These are phyloP conservation scores for Euthynnus affinis DNA, from an alignment of 2,797 vertebrate genomes.

Conservation along the genomic window DNA sequence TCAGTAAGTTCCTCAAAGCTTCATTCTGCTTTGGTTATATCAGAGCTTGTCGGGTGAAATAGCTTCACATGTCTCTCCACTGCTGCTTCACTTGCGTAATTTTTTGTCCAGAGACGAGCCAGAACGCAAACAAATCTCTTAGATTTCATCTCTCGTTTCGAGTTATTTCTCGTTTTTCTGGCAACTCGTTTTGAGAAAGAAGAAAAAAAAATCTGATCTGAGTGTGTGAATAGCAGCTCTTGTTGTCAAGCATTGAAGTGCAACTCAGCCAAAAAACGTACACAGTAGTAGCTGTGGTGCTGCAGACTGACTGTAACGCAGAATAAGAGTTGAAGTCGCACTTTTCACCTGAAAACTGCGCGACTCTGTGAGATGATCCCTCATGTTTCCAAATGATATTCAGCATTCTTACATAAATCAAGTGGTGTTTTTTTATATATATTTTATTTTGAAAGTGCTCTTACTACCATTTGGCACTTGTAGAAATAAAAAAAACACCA, in stretches of 20 bases:
- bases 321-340: neutral
- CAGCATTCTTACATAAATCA: neutral
- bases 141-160: neutral
- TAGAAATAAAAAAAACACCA: neutral
- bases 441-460: neutral
- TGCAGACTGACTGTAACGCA: constrained; percentile 2
- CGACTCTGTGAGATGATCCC: neutral
- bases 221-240: neutral
- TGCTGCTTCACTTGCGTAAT: constrained; percentile 13
- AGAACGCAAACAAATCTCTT: neutral
- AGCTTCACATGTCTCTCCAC: neutral
- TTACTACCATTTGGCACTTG: neutral
- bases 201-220: no score
- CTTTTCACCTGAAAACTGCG: neutral
- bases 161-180: neutral
- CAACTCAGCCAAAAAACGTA: constrained; percentile 36
- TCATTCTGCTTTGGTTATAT: neutral
- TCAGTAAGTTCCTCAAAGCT: neutral
- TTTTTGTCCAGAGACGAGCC: no score
- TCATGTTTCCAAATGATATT: neutral
- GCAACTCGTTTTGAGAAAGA: neutral
- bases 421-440: neutral
- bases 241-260: constrained; percentile 3
- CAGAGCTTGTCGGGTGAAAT: neutral
- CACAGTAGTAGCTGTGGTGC: constrained; percentile 13